Base-by-base conservation (phyloP, 2,113 vertebrate genomes). In the Hemichromis elongatus region DNA sequence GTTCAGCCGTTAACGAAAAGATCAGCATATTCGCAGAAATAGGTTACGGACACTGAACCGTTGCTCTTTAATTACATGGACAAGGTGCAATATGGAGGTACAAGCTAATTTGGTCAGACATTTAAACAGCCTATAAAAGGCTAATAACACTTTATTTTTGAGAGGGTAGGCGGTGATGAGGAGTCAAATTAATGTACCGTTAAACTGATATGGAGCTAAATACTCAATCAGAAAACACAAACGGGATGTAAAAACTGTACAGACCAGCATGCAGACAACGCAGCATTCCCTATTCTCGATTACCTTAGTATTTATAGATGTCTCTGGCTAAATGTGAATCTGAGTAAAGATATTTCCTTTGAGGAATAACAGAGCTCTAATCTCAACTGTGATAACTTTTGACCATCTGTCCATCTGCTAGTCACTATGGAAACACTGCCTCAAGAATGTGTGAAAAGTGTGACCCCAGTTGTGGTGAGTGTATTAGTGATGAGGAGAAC, bases 391-490 rank as follows among this genome's bases (percentile, higher is more conserved):
- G 82, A 88, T 81, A 83, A 89, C 87, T 89, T 87, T 87, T 82
- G 61, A 7, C 82, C 79, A 45, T 80, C 82, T 83, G 57, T 30
- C 78, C 45, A 75, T 75, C 45, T 79, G 40, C 70, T 87, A 99
- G 98, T 57, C 96, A 96, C 89, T 99, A 97, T 28, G 93, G 96
- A 86, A 96, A 97, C 79, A 90, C 92, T 7, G 81, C 90, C 77
- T 95, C 95, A 0, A 83, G 94, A 77, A 89, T 21, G 5, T 98
- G 98, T 80, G 92, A 97, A 87, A 96, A 81, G 75, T 99, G 98
- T 81, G 90, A 97, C 90, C 96, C 93, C 66, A 97, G 86, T 42
- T 99, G 98, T 78, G 95, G 95, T 9, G 93, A 97, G 33, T 99
- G 98, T 84, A 66, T 11, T 7, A 96, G 96, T 2, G 94, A 95